phyloP scores from a whole-genome alignment of 2,797 vertebrate genomes.

The Somateria mollissima region DNA sequence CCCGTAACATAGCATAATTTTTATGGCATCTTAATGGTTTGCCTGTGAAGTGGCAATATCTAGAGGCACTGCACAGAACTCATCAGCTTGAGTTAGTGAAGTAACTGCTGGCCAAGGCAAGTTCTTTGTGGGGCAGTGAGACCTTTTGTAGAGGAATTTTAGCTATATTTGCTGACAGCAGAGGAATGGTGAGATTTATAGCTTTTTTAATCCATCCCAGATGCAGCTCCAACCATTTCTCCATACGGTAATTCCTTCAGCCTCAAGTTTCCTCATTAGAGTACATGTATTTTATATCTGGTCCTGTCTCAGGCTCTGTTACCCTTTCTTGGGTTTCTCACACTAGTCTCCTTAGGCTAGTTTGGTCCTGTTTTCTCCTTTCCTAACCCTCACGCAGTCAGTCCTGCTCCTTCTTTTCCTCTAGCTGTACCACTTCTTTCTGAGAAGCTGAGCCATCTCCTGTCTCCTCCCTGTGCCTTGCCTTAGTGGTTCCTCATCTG shows the following conservation, averaged over 20 bases:
- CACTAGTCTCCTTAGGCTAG: neutral
- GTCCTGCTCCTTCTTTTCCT: neutral
- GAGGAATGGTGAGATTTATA: neutral
- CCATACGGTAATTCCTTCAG: neutral
- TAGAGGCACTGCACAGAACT: neutral
- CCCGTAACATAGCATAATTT: neutral
- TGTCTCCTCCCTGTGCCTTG: neutral
- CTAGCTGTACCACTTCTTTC: neutral
- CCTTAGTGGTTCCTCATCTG: neutral
- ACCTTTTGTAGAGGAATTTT: neutral
- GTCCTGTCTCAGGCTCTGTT: neutral
- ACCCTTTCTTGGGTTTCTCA: neutral
- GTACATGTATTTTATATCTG: neutral
- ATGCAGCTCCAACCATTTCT: neutral
- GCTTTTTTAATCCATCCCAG: neutral
- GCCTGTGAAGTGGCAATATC: fast-evolving
- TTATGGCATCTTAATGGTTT: neutral
- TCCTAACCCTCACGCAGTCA: neutral
- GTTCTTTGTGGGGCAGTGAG: neutral
- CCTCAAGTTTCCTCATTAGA: neutral
- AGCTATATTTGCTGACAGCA: neutral
- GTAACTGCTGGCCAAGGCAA: neutral
- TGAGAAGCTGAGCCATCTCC: neutral
- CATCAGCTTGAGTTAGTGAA: neutral
- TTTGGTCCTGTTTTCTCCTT: neutral